Evolutionary conservation across 2,888 invertebrate species (phyloP), one percentile per base, ranked within the genome.

Genomic region (Augiades crinisus): DNA sequence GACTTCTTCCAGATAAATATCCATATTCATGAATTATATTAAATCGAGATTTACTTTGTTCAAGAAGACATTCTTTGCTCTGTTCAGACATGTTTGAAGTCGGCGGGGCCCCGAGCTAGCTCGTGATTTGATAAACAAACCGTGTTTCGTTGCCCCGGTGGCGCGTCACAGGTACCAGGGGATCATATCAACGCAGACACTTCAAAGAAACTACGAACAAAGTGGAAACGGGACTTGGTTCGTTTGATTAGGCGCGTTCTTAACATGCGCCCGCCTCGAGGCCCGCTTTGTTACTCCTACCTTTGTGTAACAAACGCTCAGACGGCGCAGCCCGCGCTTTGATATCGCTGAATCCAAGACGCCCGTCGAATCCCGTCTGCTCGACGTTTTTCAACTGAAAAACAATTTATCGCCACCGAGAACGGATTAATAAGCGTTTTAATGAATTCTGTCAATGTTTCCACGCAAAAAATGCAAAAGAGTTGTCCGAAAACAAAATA

Each of bases 201-300:
- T 75, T 86, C 85, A 86, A 85, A 87, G 85, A 78, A 82, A 82
- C 82, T 79, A 78, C 73, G 68, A 69, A 82, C 84, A 83, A 85
- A 86, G 84, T 81, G 81, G 75, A 81, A 68, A 76, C 78, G 73
- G 74, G 68, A 78, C 72, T 75, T 71, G 69, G 78, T 68, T 72
- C 84, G 83, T 82, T 86, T 87, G 86, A 88, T 87, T 87, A 84
- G 87, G 82, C 84, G 71, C 75, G 78, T 79, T 81, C 81, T 78
- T 78, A 72, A 70, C 76, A 63, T 65, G 70, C 72, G 71, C 50
- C 71, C 70, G 83, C 82, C 79, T 65, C 67, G 62, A 78, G 87
- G 76, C 70, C 53, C 75, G 75, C 86, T 86, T 87, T 87, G 86
- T 83, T 70, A 72, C 78, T 67, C 58, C 63, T 65, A 61, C 74